Percentiles rank a stretch among this genome's conserved stretches.
phyloP scores from a whole-genome alignment of 2,797 vertebrate genomes.

The Xenentodon cancila region DNA sequence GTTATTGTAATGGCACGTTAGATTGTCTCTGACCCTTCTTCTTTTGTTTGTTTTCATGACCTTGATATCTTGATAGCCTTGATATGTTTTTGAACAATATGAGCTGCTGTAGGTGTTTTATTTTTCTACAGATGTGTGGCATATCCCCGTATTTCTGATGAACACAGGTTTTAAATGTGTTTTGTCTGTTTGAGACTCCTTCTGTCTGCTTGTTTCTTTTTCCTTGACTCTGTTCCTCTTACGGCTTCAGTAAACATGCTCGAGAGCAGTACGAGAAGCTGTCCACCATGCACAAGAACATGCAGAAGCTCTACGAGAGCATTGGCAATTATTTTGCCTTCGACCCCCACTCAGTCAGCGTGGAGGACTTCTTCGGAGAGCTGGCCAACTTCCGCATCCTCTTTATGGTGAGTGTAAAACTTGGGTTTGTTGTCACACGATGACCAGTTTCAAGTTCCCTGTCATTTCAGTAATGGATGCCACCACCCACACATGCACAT shows the following conservation, averaged over 20 bases:
- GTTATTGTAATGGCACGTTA: conserved; percentile 76
- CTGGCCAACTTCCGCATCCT: conserved; percentile 91
- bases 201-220: conserved; percentile 37
- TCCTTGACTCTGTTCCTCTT: conserved; percentile 84
- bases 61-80: conserved; percentile 31
- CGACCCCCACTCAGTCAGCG: conserved; percentile 87
- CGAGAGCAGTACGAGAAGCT: conserved; percentile 96
- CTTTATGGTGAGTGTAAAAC: conserved; percentile 90
- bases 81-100: conserved; percentile 38
- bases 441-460: conserved; percentile 1
- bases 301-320: conserved; percentile 93
- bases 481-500: conserved; percentile 23
- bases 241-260: conserved; percentile 92
- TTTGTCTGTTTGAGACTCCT: conserved; percentile 13
- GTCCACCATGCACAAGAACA: conserved; percentile 95
- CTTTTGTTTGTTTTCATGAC: conserved; percentile 62
- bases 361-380: conserved; percentile 96
- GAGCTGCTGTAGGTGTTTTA: conserved; percentile 28
- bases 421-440: conserved; percentile 40
- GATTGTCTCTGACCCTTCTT: conserved; percentile 68
- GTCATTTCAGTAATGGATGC: conserved; percentile 14
- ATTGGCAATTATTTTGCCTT: conserved; percentile 94
- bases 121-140: conserved; percentile 9
- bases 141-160: conserved; percentile 15
- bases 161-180: conserved; percentile 5